These are phyloP conservation scores for Volucella inflata DNA, from an alignment of 2,888 invertebrate species.

Conservation along the genomic window DNA sequence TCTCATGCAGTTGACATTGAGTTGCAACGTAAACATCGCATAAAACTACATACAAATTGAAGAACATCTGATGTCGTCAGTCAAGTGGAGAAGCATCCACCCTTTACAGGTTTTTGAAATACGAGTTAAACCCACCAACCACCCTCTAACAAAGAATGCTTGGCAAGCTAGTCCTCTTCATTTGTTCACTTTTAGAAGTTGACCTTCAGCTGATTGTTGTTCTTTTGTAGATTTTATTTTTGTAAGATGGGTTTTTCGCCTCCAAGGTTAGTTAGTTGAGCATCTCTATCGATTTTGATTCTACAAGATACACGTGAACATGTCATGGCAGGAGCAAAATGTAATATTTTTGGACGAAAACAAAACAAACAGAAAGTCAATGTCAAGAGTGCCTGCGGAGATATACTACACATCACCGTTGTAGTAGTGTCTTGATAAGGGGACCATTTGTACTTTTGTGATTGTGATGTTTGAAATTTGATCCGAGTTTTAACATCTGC, in stretches of 20 bases:
- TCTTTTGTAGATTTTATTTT: slow-evolving; percentile 25
- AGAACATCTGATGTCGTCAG: slow-evolving; percentile 42
- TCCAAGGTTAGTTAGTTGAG: slow-evolving; percentile 42
- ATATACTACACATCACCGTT: too few species aligned
- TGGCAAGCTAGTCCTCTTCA: slow-evolving; percentile 57
- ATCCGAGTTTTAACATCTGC: too few species aligned
- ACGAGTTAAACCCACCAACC: slow-evolving; percentile 36
- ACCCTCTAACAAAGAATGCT: slow-evolving; percentile 2
- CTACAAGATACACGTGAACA: slow-evolving; percentile 30
- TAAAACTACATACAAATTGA: background rate
- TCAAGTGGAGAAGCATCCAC: slow-evolving; percentile 20
- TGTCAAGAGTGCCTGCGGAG: too few species aligned
- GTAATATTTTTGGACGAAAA: background rate
- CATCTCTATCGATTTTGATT: slow-evolving; percentile 40
- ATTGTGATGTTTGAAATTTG: too few species aligned
- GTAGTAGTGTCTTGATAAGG: too few species aligned
- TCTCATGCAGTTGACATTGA: slow-evolving; percentile 16
- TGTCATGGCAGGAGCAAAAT: background rate
- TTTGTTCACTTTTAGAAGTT: slow-evolving; percentile 48
- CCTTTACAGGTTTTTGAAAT: slow-evolving; percentile 40
- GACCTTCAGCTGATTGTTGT: slow-evolving; percentile 27
- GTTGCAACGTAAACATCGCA: slow-evolving; percentile 5
- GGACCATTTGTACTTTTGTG: too few species aligned
- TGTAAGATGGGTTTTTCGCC: background rate
- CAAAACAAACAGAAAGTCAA: too few species aligned